Conservation (phyloP, 2,797 vertebrate genomes). For the Chromis chromis region DNA sequence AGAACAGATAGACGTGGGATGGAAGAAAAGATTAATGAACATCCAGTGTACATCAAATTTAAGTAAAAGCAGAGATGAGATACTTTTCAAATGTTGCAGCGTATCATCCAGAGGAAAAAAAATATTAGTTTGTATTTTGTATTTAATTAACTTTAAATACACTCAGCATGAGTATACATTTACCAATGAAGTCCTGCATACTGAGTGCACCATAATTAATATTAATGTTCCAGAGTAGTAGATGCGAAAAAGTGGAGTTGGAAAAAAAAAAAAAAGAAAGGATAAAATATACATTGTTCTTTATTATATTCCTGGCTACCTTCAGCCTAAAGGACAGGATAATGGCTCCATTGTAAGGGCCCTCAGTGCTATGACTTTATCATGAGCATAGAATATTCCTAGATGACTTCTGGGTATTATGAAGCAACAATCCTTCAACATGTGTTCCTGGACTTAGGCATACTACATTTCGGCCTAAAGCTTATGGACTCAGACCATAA, state of each 20-base stretch:
- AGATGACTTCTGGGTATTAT: slow-evolving; percentile 55
- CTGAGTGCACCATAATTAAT: slow-evolving; percentile 11
- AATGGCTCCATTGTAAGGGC: slow-evolving; percentile 21
- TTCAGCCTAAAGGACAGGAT: slow-evolving; percentile 41
- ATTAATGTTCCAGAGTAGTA: slow-evolving; percentile 12
- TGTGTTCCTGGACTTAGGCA: slow-evolving; percentile 65
- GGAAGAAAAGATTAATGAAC: slow-evolving; percentile 59
- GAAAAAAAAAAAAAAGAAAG: neutral
- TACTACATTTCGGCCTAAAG: slow-evolving; percentile 42
- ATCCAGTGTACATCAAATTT: slow-evolving; percentile 50
- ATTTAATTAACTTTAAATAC: slow-evolving; percentile 16
- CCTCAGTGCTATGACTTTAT: slow-evolving; percentile 25
- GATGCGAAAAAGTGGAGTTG: neutral
- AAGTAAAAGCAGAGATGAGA: slow-evolving; percentile 44
- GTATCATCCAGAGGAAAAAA: neutral
- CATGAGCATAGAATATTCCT: slow-evolving; percentile 44
- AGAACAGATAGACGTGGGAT: slow-evolving; percentile 50
- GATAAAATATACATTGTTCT: slow-evolving; percentile 10
- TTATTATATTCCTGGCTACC: slow-evolving; percentile 1
- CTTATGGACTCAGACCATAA: slow-evolving; percentile 41
- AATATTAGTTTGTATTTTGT: slow-evolving; percentile 2
- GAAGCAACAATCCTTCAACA: slow-evolving; percentile 56
- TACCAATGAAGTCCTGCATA: slow-evolving; percentile 4
- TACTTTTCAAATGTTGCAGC: slow-evolving; percentile 36
- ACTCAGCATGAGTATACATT: neutral